Conservation (phyloP, 2,797 vertebrate genomes). For the Limnodromus scolopaceus region DNA sequence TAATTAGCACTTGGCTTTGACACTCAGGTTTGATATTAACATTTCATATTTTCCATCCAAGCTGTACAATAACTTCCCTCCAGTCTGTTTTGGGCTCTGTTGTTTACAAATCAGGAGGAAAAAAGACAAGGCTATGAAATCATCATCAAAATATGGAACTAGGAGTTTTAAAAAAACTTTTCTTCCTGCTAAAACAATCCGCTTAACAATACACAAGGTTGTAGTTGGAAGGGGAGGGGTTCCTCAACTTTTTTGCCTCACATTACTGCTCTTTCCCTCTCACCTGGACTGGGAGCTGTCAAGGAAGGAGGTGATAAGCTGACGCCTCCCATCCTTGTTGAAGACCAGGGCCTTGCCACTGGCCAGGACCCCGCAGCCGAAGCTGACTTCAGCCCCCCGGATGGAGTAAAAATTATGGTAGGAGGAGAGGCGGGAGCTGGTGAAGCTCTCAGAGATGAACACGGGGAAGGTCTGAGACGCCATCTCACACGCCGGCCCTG, state of each 20-base stretch:
- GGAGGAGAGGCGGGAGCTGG: slow-evolving; percentile 92
- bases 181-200: neutral
- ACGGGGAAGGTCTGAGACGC: slow-evolving; percentile 94
- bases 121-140: neutral
- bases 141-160: neutral
- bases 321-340: slow-evolving; percentile 93
- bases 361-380: slow-evolving; percentile 94
- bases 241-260: neutral
- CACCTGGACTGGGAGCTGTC: slow-evolving; percentile 98
- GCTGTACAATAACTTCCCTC: slow-evolving; percentile 37
- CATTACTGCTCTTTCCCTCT: neutral
- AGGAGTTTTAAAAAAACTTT: neutral
- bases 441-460: slow-evolving; percentile 95
- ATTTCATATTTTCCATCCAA: slow-evolving; percentile 66
- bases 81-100: neutral
- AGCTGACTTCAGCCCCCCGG: slow-evolving; percentile 96
- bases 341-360: slow-evolving; percentile 98
- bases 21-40: slow-evolving; percentile 77
- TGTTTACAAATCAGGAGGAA: slow-evolving; percentile 38
- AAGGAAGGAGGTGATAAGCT: slow-evolving; percentile 91
- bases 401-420: slow-evolving; percentile 98
- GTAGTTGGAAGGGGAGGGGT: neutral
- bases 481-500: slow-evolving; percentile 93
- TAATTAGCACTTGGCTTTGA: slow-evolving; percentile 77
- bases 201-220: neutral